Conservation (phyloP, 2,888 invertebrate species). For the Caenorhabditis afra region DNA sequence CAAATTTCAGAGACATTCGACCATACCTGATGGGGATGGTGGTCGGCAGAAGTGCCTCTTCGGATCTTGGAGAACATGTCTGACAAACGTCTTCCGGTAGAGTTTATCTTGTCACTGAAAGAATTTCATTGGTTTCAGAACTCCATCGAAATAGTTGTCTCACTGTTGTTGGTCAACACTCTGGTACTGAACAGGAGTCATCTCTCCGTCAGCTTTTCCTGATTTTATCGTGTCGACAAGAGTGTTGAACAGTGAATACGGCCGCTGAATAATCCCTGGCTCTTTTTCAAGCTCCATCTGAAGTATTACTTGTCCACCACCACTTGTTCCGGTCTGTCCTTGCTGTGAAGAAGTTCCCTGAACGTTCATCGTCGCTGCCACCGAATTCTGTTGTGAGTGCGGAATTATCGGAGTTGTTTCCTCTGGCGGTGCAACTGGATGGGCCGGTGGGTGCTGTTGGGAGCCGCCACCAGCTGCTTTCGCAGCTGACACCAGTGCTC, state of each 20-base stretch:
- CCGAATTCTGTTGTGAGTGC: slow-evolving; percentile 42
- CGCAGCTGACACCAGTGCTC: slow-evolving; percentile 77
- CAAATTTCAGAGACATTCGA: neutral
- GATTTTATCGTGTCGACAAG: slow-evolving; percentile 80
- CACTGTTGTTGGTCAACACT: slow-evolving; percentile 54
- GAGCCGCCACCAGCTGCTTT: slow-evolving; percentile 71
- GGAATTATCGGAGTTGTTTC: slow-evolving; percentile 55
- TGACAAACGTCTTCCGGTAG: slow-evolving; percentile 73
- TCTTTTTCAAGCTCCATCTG: slow-evolving; percentile 34
- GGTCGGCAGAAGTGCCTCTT: slow-evolving; percentile 60
- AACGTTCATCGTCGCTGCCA: slow-evolving; percentile 28
- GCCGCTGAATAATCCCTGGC: slow-evolving; percentile 59
- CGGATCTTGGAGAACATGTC: slow-evolving; percentile 77
- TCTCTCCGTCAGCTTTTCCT: slow-evolving; percentile 76
- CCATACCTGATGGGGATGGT: slow-evolving; percentile 64
- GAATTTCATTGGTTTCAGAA: neutral
- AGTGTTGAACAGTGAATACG: slow-evolving; percentile 75
- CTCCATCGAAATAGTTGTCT: neutral
- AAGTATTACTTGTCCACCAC: slow-evolving; percentile 50
- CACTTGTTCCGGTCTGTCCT: slow-evolving; percentile 21
- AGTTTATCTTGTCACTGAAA: slow-evolving; percentile 59
- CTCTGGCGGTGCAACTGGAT: slow-evolving; percentile 55
- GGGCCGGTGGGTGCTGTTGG: slow-evolving; percentile 44
- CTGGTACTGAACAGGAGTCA: slow-evolving; percentile 62
- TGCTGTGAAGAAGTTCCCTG: slow-evolving; percentile 24